Conservation (phyloP, 2,113 vertebrate species). For the Periophthalmus modestus region DNA sequence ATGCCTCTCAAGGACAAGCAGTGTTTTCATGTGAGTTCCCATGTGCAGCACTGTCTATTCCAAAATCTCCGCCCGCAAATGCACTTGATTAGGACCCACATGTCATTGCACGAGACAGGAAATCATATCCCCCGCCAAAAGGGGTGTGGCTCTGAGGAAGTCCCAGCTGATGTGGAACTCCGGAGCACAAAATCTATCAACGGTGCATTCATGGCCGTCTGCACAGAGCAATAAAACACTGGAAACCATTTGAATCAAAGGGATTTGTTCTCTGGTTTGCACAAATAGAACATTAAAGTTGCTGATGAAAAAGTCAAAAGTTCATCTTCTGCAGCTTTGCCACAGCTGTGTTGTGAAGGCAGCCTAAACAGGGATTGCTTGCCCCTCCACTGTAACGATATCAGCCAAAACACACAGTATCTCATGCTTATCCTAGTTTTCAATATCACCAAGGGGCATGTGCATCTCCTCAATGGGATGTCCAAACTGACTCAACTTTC, state of each 20-base stretch:
- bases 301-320: background rate
- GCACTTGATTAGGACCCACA: constrained; percentile 50
- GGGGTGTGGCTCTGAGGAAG: constrained; percentile 59
- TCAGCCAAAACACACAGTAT: background rate
- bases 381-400: background rate
- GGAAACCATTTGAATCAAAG: background rate
- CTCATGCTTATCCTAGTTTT: background rate
- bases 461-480: background rate
- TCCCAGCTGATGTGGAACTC: constrained; percentile 43
- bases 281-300: background rate
- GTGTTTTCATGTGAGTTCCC: constrained; percentile 37
- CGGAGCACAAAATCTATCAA: constrained; percentile 31
- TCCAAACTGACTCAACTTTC: background rate
- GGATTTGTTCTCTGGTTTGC: background rate
- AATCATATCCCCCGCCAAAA: constrained; percentile 40
- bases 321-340: background rate
- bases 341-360: background rate
- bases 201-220: constrained; percentile 39
- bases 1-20: constrained; percentile 35
- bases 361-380: background rate
- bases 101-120: constrained; percentile 69
- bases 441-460: background rate
- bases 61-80: constrained; percentile 39
- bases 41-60: constrained; percentile 23
- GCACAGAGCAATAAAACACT: constrained; percentile 12